Conservation (phyloP, 2,113 vertebrate species). For the Melanerpes formicivorus region DNA sequence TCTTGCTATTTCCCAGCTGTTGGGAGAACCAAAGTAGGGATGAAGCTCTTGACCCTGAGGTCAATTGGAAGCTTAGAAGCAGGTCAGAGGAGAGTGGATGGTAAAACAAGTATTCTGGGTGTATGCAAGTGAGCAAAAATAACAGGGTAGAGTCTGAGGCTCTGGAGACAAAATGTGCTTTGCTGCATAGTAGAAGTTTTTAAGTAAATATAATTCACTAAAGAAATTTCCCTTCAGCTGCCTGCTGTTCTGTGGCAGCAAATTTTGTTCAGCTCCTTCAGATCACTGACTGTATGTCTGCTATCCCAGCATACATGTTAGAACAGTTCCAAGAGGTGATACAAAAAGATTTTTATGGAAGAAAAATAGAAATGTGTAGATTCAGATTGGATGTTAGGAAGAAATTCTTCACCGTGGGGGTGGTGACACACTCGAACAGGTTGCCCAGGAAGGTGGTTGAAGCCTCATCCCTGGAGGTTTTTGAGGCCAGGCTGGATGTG, state of each 20-base stretch:
- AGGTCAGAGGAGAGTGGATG: slow-evolving; percentile 30
- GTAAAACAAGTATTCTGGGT: slow-evolving; percentile 15
- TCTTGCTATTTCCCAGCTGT: slow-evolving; percentile 35
- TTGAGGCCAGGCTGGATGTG: too few relatives aligned
- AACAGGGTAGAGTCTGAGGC: not conserved
- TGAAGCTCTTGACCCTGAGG: slow-evolving; percentile 61
- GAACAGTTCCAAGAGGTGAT: not conserved
- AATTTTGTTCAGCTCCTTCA: not conserved
- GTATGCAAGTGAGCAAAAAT: slow-evolving; percentile 45
- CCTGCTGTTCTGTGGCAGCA: not conserved
- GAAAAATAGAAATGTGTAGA: too few relatives aligned
- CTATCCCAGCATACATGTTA: fast-evolving
- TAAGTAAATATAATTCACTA: not conserved
- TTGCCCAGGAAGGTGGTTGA: too few relatives aligned
- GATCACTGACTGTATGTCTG: not conserved
- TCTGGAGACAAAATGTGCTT: not conserved
- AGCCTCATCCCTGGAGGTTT: too few relatives aligned
- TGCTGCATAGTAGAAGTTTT: not conserved
- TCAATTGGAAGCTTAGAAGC: slow-evolving; percentile 58
- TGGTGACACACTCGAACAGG: too few relatives aligned
- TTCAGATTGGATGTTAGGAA: too few relatives aligned
- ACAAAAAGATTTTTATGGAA: too few relatives aligned
- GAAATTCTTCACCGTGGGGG: too few relatives aligned
- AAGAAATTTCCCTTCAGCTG: not conserved
- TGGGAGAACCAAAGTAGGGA: slow-evolving; percentile 43